These are phyloP conservation scores for Lasioglossum marginatum DNA, from an alignment of 2,888 invertebrate genomes.

Conservation along the genomic window DNA sequence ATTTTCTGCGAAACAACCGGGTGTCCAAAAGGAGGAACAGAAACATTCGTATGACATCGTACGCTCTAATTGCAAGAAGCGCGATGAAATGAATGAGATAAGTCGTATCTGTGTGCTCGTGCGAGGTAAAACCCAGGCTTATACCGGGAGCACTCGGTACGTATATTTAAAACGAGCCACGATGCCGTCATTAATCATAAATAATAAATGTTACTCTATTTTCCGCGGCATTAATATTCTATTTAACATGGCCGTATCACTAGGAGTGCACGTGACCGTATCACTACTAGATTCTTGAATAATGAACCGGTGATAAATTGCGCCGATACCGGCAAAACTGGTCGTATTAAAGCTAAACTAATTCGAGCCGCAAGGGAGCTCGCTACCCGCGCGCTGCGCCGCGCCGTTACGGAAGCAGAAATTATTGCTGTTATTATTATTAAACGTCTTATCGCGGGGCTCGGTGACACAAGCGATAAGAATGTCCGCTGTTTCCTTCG, in stretches of 20 bases:
- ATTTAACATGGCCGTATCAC: constrained; percentile 10
- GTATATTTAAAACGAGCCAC: constrained; percentile 2
- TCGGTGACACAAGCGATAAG: background rate
- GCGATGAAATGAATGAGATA: constrained; percentile 24
- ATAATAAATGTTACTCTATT: constrained; percentile 18
- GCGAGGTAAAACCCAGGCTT: background rate
- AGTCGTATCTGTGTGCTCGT: background rate
- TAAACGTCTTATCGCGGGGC: background rate
- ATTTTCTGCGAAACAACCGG: background rate
- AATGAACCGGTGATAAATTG: constrained; percentile 22
- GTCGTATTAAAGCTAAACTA: constrained; percentile 17
- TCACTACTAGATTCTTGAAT: constrained; percentile 16
- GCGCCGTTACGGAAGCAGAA: background rate
- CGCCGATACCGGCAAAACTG: constrained; percentile 18
- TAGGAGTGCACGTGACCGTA: background rate
- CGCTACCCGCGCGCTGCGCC: background rate
- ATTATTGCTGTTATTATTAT: constrained; percentile 14
- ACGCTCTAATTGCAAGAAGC: constrained; percentile 17
- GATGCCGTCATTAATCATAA: constrained; percentile 13
- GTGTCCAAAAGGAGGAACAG: background rate
- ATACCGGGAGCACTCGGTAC: background rate
- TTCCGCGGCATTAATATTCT: constrained; percentile 23
- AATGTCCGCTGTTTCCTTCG: background rate
- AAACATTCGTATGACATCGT: constrained; percentile 17
- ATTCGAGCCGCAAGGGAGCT: constrained; percentile 2